Evolutionary conservation across 2,888 invertebrate species (phyloP).

Genomic region (Brachyopa scutellaris): DNA sequence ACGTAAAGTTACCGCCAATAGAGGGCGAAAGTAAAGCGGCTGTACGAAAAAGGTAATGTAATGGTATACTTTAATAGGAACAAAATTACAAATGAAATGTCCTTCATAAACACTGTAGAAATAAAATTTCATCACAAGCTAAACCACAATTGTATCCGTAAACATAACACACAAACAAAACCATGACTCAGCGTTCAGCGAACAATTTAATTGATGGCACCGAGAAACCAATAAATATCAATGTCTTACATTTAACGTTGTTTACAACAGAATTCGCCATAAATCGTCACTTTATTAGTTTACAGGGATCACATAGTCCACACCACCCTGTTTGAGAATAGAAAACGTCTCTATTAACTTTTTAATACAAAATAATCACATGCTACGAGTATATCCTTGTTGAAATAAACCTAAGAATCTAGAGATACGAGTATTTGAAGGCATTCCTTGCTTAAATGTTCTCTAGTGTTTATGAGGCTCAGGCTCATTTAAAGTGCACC

Average conservation of each 20-base stretch:
- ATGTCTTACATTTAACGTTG: conserved; percentile 3
- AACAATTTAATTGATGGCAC: background rate
- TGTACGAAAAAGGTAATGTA: too few species aligned
- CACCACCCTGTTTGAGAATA: background rate
- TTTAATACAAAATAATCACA: conserved; percentile 46
- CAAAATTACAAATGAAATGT: too few species aligned
- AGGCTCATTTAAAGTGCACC: conserved; percentile 22
- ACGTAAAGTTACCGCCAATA: too few species aligned
- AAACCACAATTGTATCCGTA: background rate
- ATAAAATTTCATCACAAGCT: too few species aligned
- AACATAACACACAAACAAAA: background rate
- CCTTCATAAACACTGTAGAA: too few species aligned
- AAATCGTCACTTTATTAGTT: conserved; percentile 20
- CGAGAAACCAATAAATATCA: conserved; percentile 19
- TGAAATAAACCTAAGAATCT: conserved; percentile 40
- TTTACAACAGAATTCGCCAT: conserved; percentile 20
- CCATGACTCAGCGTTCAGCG: conserved; percentile 43
- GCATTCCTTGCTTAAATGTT: conserved; percentile 12
- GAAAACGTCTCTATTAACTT: conserved; percentile 46
- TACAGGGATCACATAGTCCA: background rate
- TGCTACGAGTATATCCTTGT: conserved; percentile 27
- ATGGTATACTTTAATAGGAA: too few species aligned
- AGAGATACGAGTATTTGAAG: conserved; percentile 30
- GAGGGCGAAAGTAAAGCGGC: too few species aligned
- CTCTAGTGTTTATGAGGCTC: conserved; percentile 28